A percentile compares a stretch with the other conserved stretches of the same genome.
These are phyloP conservation scores for Hydrophis major DNA, from an alignment of 2,797 vertebrate genomes.

Conservation along the genomic window DNA sequence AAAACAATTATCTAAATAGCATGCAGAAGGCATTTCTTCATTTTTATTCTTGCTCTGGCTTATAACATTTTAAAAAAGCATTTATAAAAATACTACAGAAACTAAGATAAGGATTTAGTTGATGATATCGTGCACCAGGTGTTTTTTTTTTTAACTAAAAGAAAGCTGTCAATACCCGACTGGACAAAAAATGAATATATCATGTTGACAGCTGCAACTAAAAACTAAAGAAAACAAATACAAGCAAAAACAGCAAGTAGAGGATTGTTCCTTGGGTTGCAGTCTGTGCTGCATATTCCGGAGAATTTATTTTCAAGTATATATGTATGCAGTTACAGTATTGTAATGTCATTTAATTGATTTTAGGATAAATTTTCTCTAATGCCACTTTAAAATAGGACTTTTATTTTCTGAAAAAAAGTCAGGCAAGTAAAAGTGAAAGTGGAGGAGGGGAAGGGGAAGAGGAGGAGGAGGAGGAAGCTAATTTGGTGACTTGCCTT, in stretches of 20 bases:
- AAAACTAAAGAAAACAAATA: not conserved
- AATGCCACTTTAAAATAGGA: too few species aligned
- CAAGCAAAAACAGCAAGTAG: not conserved
- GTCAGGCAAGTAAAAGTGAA: not conserved
- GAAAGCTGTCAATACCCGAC: slow-evolving; percentile 18
- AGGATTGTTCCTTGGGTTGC: not conserved
- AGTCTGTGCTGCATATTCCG: not conserved
- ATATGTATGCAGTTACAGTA: not conserved
- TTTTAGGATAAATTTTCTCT: not conserved
- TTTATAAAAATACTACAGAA: slow-evolving; percentile 27
- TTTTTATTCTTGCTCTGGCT: slow-evolving; percentile 1
- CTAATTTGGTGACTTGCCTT: not conserved
- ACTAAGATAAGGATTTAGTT: slow-evolving; percentile 33
- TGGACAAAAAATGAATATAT: slow-evolving; percentile 18
- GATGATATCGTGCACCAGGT: not conserved
- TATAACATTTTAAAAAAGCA: slow-evolving; percentile 32
- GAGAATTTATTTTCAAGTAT: not conserved
- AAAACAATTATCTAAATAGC: not conserved
- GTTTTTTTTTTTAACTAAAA: not conserved
- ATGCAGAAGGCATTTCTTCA: not conserved
- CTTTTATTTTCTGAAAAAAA: not conserved
- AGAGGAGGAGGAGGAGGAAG: not conserved
- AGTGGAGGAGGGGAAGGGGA: not conserved
- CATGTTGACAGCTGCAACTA: not conserved
- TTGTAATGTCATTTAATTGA: not conserved